These are phyloP conservation scores for Brachyrhaphis roseni DNA, from an alignment of 2,797 vertebrate species.

Conservation along the genomic window DNA sequence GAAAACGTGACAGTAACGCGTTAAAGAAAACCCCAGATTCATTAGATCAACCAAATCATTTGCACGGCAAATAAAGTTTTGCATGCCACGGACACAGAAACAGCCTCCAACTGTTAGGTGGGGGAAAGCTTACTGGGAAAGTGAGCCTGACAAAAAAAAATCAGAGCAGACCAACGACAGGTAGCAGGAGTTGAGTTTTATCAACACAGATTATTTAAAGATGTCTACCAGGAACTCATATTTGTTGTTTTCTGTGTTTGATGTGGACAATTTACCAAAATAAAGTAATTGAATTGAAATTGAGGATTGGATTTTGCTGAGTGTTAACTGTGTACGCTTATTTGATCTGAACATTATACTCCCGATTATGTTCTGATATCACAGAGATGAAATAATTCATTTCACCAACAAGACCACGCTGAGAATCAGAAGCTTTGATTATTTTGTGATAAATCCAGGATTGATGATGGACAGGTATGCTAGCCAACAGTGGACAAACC, in stretches of 20 bases:
- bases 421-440: background rate
- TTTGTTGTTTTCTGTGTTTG: no score
- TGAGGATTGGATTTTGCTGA: background rate
- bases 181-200: background rate
- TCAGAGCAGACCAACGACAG: background rate
- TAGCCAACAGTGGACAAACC: no score
- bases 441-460: background rate
- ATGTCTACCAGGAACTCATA: background rate
- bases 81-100: background rate
- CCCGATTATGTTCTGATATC: background rate
- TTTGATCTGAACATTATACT: background rate
- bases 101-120: background rate
- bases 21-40: background rate
- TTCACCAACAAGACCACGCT: background rate
- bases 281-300: no score
- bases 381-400: background rate
- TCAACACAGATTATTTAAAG: background rate
- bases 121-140: background rate
- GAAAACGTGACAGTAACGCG: background rate
- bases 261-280: no score
- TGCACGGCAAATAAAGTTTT: conserved; percentile 1
- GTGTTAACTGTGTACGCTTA: background rate
- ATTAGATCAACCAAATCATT: background rate
- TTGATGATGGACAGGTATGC: background rate
- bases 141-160: background rate